Evolutionary conservation across 2,888 invertebrate genomes (phyloP), one percentile per base, ranked within the genome.

Genomic region (Eupelmus urozonus): DNA sequence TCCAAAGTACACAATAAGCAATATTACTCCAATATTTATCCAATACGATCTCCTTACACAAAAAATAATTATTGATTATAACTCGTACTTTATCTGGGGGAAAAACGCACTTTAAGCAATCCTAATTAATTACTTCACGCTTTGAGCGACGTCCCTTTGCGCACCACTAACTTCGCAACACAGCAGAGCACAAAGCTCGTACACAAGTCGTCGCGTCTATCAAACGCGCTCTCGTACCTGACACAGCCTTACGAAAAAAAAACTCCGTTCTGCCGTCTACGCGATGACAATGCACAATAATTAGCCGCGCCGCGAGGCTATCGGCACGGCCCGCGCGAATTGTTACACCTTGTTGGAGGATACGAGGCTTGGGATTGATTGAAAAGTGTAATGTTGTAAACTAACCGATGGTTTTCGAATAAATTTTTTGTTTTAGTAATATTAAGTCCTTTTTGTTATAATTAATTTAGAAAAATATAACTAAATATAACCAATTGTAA

Each of bases 271-370:
- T n/a, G n/a, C n/a, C n/a, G n/a, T n/a, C 27, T 23, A 25, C 55
- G 53, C 51, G 66, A 77, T 70, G 70, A 80, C 74, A 73, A 70
- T 74, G 70, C 65, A 20, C 42, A 74, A 80, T 74, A 77, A 80
- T 77, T 77, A 77, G 71, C 69, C 69, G 23, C 40, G 74, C 20
- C 70, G 70, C 5, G 5, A 49, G 16, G 20, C 20, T 20, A 57
- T 34, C 11, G 29, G 1, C 29, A 51, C 27, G 20, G 49, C 16
- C 16, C 3, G 23, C 23, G n/a, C 27, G 23, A 65, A 51, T 53
- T 63, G 57, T 66, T 42, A 59, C 57, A 55, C 57, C 49, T 73
- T 27, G 60, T 71, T 71, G 70, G 16, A 27, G 45, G 3, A 45
- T 34, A 23, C 57, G 45, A 18, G 7, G 57, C 53, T 5, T 16